Evolutionary conservation across 1,140 invertebrate species (phyloP), one percentile per base, ranked within the genome.

Genomic region (Cardiocondyla obscurior): DNA sequence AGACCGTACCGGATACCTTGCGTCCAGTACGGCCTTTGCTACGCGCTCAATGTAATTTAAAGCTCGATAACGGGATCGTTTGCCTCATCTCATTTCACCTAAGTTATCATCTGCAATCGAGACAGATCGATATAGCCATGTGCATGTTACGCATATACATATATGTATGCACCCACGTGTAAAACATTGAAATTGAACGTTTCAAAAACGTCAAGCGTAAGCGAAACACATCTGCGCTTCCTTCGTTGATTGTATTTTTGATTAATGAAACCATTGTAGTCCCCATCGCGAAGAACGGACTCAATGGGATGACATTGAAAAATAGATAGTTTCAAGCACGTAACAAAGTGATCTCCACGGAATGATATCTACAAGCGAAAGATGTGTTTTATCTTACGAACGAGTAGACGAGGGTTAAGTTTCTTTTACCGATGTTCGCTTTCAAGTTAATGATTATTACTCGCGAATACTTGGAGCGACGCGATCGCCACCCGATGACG

Each of bases 41-140:
- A 51, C 28, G 36, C 2, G 3, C 44, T 8, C 10, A 5, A n/a
- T n/a, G 46, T 67, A 67, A 53, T 53, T 25, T 3, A 7, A 10
- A 39, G 55, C n/a, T 55, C 30, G 33, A 33, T 36, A 58, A 58
- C 44, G 19, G 22, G 58, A 77, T 69, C 74, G 4, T 79, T 67
- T 79, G 42, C 46, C 46, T 67, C 36, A 67, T 67, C 22, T 53
- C 12, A 30, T 42, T 79, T 30, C n/a, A 33, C n/a, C 8, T 30
- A n/a, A 36, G 3, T 79, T 39, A 22, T 69, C 74, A 22, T 6
- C 28, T 2, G n/a, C 22, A 25, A 64, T 64, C 16, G 25, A 58
- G 42, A 7, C 12, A 53, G 33, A 65, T 77, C 42, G 30, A 53
- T 76, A 25, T 1, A n/a, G 14, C 2, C n/a, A 7, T 19, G 25